Conservation (phyloP, 2,797 vertebrate species). For the Coreius guichenoti region DNA sequence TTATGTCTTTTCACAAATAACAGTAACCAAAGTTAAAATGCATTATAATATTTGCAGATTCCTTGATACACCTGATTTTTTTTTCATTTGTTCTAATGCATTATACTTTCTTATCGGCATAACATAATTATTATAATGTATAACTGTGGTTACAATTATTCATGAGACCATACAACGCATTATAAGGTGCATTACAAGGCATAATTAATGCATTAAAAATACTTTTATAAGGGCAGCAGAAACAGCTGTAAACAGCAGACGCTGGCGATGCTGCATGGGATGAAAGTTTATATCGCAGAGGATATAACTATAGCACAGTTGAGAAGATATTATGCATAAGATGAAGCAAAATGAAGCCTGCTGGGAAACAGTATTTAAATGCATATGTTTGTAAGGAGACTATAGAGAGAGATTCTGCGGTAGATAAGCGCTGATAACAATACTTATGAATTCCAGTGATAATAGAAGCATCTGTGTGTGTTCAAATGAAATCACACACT, state of each 20-base stretch:
- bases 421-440: constrained; percentile 15
- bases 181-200: not conserved
- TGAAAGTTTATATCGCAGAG: constrained; percentile 21
- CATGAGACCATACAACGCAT: not conserved
- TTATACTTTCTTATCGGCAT: not conserved
- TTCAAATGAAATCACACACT: constrained; percentile 29
- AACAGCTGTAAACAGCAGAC: not conserved
- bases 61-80: not conserved
- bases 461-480: constrained; percentile 46
- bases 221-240: not conserved
- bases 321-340: constrained; percentile 16
- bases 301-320: not conserved
- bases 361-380: constrained; percentile 43
- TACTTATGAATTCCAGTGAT: constrained; percentile 36
- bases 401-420: constrained; percentile 15
- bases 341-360: constrained; percentile 35
- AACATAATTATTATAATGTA: not conserved
- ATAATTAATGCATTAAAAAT: not conserved
- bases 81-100: not conserved
- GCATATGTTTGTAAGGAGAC: constrained; percentile 6
- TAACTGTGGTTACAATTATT: not conserved
- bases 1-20: not conserved
- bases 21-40: not conserved
- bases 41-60: not conserved
- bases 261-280: not conserved